Evolutionary conservation across 2,797 vertebrate genomes (phyloP).

Genomic region (Phrynocephalus guinanensis): DNA sequence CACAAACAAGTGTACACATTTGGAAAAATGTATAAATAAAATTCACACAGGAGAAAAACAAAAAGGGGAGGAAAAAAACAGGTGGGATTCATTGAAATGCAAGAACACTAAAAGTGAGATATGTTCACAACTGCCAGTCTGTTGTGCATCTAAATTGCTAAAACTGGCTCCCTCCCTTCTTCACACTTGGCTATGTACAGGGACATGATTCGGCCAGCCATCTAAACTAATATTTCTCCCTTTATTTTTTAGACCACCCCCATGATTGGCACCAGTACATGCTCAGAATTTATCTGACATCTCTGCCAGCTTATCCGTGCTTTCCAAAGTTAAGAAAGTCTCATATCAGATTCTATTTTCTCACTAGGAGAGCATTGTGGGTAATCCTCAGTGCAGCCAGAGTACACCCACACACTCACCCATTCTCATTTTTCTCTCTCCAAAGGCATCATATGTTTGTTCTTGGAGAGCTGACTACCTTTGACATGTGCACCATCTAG

Average conservation of each 20-base stretch:
- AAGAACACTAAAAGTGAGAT: neutral
- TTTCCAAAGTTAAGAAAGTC: slow-evolving; percentile 17
- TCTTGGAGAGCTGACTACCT: neutral
- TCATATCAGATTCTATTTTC: slow-evolving; percentile 18
- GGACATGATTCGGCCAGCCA: neutral
- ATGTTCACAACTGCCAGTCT: neutral
- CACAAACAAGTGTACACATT: no score
- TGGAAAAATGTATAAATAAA: no score
- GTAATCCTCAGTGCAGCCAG: slow-evolving; percentile 6
- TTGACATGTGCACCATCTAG: slow-evolving; percentile 38
- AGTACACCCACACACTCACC: neutral
- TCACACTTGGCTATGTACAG: neutral
- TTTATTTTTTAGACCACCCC: neutral
- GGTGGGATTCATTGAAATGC: no score
- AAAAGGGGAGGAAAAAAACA: neutral
- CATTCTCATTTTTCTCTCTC: neutral
- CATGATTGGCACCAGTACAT: neutral
- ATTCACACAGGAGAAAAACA: no score
- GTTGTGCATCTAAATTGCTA: neutral
- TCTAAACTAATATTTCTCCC: neutral
- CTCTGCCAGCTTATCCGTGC: slow-evolving; percentile 7
- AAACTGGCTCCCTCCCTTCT: neutral
- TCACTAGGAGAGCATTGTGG: slow-evolving; percentile 1
- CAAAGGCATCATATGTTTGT: neutral
- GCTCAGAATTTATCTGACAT: neutral